Percentiles rank a stretch among this genome's conserved stretches.
Conservation (phyloP, 2,888 invertebrate genomes). For the Chesias legatella region DNA sequence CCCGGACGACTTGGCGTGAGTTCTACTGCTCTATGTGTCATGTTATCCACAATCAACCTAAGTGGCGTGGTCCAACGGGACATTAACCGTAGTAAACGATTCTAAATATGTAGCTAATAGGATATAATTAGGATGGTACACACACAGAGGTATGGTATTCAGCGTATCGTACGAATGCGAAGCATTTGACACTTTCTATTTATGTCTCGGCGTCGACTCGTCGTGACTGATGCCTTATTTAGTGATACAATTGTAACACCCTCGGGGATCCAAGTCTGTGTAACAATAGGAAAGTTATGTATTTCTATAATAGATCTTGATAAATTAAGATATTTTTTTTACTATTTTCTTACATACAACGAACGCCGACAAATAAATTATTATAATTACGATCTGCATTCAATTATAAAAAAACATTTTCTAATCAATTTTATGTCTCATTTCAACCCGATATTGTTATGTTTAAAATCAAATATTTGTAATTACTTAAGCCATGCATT, state of each 20-base stretch:
- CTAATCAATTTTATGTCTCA: too few relatives aligned
- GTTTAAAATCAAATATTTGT: too few relatives aligned
- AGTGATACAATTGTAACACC: conserved; percentile 52
- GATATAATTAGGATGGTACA: conserved; percentile 36
- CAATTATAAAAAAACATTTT: too few relatives aligned
- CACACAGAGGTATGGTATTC: conserved; percentile 45
- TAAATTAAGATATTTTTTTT: too few relatives aligned
- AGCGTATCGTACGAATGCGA: conserved; percentile 49
- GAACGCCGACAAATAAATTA: too few relatives aligned
- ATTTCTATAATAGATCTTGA: too few relatives aligned
- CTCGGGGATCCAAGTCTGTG: conserved; percentile 25
- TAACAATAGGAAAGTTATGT: too few relatives aligned
- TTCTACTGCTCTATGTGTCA: background rate
- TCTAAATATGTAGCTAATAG: conserved; percentile 33
- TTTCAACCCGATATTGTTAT: too few relatives aligned
- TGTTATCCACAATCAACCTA: background rate
- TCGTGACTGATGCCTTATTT: conserved; percentile 49
- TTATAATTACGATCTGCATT: too few relatives aligned
- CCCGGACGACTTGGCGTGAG: too few relatives aligned
- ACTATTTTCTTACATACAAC: too few relatives aligned
- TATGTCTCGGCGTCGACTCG: conserved; percentile 49
- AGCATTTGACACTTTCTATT: conserved; percentile 73
- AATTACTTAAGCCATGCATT: too few relatives aligned
- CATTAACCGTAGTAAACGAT: conserved; percentile 27
- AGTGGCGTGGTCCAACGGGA: conserved; percentile 24